Conservation (phyloP, 1,140 invertebrate genomes). For the Caerostris darwini region DNA sequence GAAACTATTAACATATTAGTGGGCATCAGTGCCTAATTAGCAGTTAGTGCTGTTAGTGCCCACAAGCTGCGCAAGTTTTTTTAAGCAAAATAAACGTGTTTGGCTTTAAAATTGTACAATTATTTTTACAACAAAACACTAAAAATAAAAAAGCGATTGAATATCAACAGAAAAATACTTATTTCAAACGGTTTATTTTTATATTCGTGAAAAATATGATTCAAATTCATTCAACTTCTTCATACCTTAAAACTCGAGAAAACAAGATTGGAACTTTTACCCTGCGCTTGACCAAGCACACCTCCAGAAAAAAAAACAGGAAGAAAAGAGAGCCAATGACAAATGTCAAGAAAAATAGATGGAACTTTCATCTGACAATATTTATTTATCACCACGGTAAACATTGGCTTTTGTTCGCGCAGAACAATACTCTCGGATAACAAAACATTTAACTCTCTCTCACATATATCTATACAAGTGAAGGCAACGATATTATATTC, state of each 20-base stretch:
- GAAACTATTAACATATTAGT: background rate
- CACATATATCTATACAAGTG: background rate
- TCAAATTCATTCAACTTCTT: too few relatives aligned
- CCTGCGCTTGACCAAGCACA: background rate
- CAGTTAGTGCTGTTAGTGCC: too few relatives aligned
- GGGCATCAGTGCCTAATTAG: too few relatives aligned
- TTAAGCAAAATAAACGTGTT: too few relatives aligned
- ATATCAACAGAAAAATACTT: too few relatives aligned
- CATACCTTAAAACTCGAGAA: too few relatives aligned
- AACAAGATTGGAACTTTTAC: background rate
- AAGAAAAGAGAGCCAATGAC: background rate
- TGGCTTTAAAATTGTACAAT: too few relatives aligned
- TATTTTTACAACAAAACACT: too few relatives aligned
- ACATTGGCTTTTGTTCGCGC: conserved; percentile 9
- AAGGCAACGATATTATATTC: background rate
- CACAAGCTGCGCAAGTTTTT: too few relatives aligned
- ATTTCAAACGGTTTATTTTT: too few relatives aligned
- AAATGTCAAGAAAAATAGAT: conserved; percentile 25
- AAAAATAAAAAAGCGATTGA: too few relatives aligned
- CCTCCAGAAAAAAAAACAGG: background rate
- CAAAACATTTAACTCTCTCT: conserved; percentile 14
- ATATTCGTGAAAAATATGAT: too few relatives aligned
- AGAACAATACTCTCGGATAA: conserved; percentile 31
- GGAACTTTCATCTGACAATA: conserved; percentile 27
- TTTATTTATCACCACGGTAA: conserved; percentile 40